Base-by-base conservation (phyloP, 2,113 vertebrate genomes). In the Percopsis transmontana region DNA sequence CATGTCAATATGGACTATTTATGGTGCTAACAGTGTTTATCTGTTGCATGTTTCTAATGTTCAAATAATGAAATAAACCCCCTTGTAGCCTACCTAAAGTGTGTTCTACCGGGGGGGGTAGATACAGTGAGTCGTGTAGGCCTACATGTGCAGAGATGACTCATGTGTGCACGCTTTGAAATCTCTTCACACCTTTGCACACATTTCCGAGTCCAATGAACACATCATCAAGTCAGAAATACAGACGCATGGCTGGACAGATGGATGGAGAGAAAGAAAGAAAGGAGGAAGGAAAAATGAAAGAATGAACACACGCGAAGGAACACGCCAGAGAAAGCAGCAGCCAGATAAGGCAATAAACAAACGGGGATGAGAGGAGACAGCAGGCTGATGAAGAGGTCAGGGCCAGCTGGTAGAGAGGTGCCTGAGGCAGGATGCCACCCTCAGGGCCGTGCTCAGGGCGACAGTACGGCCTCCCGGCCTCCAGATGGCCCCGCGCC, bases 401-500 rank as follows among this genome's bases (percentile, higher is more conserved):
- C 83, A 87, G 70, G 77, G 41, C 88, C 90, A 92, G 89, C 88
- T 90, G 90, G 87, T 87, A 57, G 77, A 24, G 52, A 56, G 75
- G 68, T 45, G 78, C 89, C 78, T 44, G 39, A 70, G 82, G 90
- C 83, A 14, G 74, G 42, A 41, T 64, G 79, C 80, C 71, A 64
- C 73, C 87, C 85, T 58, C 0, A 3, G 86, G 90, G 76, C 45
- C 8, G 14, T 5, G 72, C 86, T 72, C 14, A 40, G 73, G 82
- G 86, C 85, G 74, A 86, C 81, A 84, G 81, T 69, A 62, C 38
- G 52, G 86, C 84, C 84, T 68, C 76, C 63, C 79, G 61, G 84
- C 83, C 86, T 88, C 90, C 88, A 92, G 85, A 91, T 91, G 90
- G 90, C 87, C 85, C 72, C 41, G 51, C 80, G 83, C 87, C 89